Conservation (phyloP, 2,888 invertebrate species). For the Drosophila nigricruria region DNA sequence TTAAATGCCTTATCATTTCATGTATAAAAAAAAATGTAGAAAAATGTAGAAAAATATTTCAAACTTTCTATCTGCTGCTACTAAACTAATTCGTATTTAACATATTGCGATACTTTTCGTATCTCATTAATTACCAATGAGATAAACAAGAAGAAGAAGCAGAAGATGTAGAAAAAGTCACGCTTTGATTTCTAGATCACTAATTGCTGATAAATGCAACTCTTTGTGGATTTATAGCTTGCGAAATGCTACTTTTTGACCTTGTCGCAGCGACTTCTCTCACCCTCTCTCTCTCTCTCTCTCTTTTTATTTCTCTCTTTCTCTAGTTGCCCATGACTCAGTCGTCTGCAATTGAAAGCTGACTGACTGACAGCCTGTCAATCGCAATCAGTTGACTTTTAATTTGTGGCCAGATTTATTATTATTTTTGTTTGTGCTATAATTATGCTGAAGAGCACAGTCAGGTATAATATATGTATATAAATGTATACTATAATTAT, state of each 20-base stretch:
- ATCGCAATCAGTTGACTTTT: conserved; percentile 7
- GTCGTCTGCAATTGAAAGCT: conserved; percentile 11
- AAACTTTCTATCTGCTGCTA: conserved; percentile 58
- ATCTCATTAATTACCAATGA: conserved; percentile 36
- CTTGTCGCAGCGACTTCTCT: conserved; percentile 32
- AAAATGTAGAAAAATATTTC: conserved; percentile 27
- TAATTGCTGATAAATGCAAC: conserved; percentile 48
- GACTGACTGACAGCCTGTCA: conserved; percentile 17
- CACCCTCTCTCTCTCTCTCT: neutral
- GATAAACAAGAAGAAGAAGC: neutral
- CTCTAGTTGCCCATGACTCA: conserved; percentile 20
- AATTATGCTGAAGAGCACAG: conserved; percentile 2
- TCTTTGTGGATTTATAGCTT: conserved; percentile 34
- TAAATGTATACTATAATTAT: neutral
- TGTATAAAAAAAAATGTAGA: conserved; percentile 25
- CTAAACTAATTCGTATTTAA: conserved; percentile 26
- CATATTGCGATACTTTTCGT: conserved; percentile 20
- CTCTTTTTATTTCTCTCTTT: neutral
- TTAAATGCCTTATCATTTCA: conserved; percentile 64
- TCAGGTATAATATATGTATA: neutral
- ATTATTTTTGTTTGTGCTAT: conserved; percentile 3
- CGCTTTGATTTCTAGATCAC: conserved; percentile 27
- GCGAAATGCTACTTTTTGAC: conserved; percentile 34
- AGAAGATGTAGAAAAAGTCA: conserved; percentile 22
- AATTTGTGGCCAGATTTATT: conserved; percentile 13